Evolutionary conservation across 2,113 vertebrate genomes (phyloP), one percentile per base, ranked within the genome.

Genomic region (Speoplatyrhinus poulsoni): DNA sequence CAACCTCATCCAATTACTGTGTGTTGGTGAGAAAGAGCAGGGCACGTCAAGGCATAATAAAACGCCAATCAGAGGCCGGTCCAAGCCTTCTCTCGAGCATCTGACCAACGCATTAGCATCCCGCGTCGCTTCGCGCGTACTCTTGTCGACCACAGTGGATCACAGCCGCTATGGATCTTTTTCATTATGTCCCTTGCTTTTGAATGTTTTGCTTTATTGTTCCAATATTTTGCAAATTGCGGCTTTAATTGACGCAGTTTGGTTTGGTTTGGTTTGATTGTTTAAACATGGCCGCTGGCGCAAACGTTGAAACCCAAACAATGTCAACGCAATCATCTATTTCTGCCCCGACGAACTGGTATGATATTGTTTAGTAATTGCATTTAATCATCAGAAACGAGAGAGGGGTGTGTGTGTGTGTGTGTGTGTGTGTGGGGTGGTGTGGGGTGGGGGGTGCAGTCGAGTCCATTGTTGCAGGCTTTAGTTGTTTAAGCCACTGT

Each of bases 1-100:
- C 78, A 70, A 88, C 84, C 86, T 83, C 80, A 69, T 85, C 90
- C 91, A 93, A 92, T 93, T 92, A 93, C 82, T 72, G 74, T 82
- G 92, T 92, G 92, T 92, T 89, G 87, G 89, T 91, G 92, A 93
- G 86, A 88, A 87, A 92, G 87, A 91, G 82, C 92, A 93, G 91
- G 82, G 89, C 91, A 87, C 84, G 87, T 90, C 87, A 88, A 85
- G 59, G 74, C 70, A 82, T 83, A 77, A 88, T 90, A 90, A 91
- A 90, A 87, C 68, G 72, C 83, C 72, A 87, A 84, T 84, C 82
- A 74, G 80, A 62, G 81, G 73, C 82, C 64, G n/a, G 9, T 50
- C 41, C 72, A 79, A 82, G 82, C 76, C 76, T 81, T 87, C 78
- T 82, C 80, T 70, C 61, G 48, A 81, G 85, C 90, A 90, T 90